Conservation (phyloP, 2,888 invertebrate species). For the Trichacis sp. region DNA sequence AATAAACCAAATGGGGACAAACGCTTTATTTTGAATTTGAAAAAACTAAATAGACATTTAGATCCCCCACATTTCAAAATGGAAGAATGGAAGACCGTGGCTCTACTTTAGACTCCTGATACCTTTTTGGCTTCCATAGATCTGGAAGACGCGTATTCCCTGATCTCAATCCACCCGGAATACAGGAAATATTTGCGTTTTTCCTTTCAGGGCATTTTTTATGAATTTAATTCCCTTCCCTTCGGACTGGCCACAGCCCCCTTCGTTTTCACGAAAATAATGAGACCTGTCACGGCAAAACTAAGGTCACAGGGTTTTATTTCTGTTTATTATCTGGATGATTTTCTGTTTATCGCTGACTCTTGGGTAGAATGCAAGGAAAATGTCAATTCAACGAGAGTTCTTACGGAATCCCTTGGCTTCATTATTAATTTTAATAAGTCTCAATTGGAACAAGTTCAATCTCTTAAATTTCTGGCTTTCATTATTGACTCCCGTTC, state of each 20-base stretch:
- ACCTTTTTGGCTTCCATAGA: constrained; percentile 10
- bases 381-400: neutral
- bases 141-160: constrained; percentile 16
- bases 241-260: constrained; percentile 17
- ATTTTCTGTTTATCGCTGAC: constrained; percentile 9
- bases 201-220: constrained; percentile 6
- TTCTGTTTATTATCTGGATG: constrained; percentile 18
- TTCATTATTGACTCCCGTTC: constrained; percentile 11
- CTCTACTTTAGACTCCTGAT: neutral
- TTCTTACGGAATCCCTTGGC: neutral
- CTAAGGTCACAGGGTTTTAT: neutral
- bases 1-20: no score
- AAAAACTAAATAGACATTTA: constrained; percentile 13
- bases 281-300: neutral
- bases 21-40: no score
- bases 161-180: neutral
- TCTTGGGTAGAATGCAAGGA: neutral
- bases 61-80: no score
- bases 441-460: neutral
- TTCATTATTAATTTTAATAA: constrained; percentile 15
- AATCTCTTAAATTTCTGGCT: constrained; percentile 10
- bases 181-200: constrained; percentile 17
- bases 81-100: constrained; percentile 14
- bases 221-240: constrained; percentile 16
- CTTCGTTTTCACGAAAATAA: no score